Evolutionary conservation across 2,888 invertebrate species (phyloP).

Genomic region (Pardosa pseudoannulata): DNA sequence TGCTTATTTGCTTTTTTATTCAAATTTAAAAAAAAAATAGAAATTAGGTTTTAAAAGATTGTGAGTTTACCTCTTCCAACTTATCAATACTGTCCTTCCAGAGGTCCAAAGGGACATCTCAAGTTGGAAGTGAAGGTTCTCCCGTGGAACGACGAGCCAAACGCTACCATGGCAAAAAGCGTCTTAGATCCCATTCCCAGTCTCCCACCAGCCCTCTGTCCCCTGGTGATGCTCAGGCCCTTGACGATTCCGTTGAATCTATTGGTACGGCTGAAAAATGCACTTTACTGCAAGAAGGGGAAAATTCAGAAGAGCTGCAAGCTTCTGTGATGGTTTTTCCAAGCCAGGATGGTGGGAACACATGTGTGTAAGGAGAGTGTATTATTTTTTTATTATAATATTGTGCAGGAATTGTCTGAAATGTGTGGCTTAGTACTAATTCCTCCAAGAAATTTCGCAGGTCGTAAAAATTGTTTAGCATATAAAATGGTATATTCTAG

Average conservation of each 20-base stretch:
- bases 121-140: conserved; percentile 49
- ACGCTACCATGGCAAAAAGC: conserved; percentile 53
- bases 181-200: conserved; percentile 57
- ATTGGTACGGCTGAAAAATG: conserved; percentile 80
- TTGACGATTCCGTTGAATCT: conserved; percentile 78
- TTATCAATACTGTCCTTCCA: not conserved
- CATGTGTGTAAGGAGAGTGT: conserved; percentile 51
- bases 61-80: too few species aligned
- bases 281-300: conserved; percentile 77
- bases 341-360: conserved; percentile 89
- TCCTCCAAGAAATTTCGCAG: too few species aligned
- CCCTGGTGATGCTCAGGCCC: conserved; percentile 76
- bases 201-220: conserved; percentile 75
- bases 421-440: too few species aligned
- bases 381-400: too few species aligned
- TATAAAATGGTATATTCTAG: too few species aligned
- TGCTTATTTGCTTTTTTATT: too few species aligned
- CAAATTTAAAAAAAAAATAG: too few species aligned
- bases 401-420: too few species aligned
- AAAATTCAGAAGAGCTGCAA: conserved; percentile 78
- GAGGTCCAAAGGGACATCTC: conserved; percentile 39
- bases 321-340: conserved; percentile 78
- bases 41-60: too few species aligned
- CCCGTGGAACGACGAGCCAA: conserved; percentile 55
- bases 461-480: too few species aligned